Percentiles rank a stretch among this genome's conserved stretches.
Evolutionary conservation across 2,113 vertebrate species (phyloP).

Genomic region (Campylomormyrus numenius): DNA sequence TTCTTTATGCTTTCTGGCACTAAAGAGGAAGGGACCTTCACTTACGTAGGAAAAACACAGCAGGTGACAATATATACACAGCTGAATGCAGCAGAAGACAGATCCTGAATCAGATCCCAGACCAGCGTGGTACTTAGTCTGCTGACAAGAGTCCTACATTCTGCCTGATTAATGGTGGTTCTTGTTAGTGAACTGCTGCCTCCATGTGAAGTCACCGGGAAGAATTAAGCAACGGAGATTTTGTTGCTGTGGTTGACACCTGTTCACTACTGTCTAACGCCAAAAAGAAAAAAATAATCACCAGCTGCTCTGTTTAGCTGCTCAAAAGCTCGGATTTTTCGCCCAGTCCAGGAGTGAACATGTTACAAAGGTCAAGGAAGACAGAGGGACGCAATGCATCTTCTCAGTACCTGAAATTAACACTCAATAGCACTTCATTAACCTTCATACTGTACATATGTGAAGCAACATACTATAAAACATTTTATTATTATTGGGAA

Average conservation of each 20-base stretch:
- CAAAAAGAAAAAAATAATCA: neutral
- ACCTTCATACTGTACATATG: neutral
- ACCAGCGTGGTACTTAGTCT: neutral
- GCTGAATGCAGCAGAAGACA: neutral
- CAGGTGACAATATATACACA: neutral
- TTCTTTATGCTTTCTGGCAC: neutral
- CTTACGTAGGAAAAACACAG: neutral
- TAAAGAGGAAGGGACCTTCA: neutral
- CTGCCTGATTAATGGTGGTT: neutral
- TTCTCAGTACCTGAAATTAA: neutral
- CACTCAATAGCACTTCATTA: neutral
- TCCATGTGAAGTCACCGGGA: neutral
- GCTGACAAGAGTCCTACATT: neutral
- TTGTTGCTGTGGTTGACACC: neutral
- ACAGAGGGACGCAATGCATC: neutral
- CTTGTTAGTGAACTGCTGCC: neutral
- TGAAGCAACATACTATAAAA: neutral
- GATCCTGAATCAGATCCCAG: neutral
- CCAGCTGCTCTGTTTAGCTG: neutral
- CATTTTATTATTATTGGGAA: neutral
- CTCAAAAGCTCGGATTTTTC: neutral
- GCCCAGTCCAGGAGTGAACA: neutral
- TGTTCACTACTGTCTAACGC: neutral
- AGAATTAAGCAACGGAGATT: neutral
- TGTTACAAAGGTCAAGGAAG: neutral